A percentile compares a stretch with the other conserved stretches of the same genome.
These are phyloP conservation scores for Corella eumyota DNA, from an alignment of 23 tunicate genomes.

Conservation along the genomic window DNA sequence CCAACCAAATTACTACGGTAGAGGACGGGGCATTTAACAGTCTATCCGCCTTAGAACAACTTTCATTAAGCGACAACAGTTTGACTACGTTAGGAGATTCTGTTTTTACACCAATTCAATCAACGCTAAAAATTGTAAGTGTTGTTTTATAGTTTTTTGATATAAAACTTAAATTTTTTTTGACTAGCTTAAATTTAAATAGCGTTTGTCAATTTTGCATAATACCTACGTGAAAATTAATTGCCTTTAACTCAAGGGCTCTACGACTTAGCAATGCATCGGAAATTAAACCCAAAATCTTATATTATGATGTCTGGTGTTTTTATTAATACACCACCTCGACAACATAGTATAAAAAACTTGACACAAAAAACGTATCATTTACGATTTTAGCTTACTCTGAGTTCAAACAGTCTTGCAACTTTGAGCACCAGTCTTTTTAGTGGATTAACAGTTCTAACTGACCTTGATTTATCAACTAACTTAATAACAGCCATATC, in stretches of 20 bases:
- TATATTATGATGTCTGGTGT: too few relatives aligned
- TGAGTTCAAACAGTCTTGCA: too few relatives aligned
- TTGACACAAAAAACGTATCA: too few relatives aligned
- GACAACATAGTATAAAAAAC: too few relatives aligned
- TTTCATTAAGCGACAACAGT: constrained; percentile 25
- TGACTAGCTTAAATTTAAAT: too few relatives aligned
- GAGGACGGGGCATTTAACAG: constrained; percentile 76
- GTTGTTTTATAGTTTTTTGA: background rate
- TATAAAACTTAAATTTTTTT: too few relatives aligned
- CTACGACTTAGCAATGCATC: too few relatives aligned
- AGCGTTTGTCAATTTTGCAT: too few relatives aligned
- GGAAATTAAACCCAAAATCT: too few relatives aligned
- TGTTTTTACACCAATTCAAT: constrained; percentile 32
- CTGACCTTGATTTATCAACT: constrained; percentile 38
- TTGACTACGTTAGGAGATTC: constrained; percentile 30
- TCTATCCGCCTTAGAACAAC: constrained; percentile 29
- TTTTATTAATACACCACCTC: too few relatives aligned
- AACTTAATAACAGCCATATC: constrained; percentile 27
- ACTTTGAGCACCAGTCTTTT: constrained; percentile 25
- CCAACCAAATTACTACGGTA: background rate
- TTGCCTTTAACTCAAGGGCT: too few relatives aligned
- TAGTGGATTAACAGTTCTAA: constrained; percentile 28
- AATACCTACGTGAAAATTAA: too few relatives aligned
- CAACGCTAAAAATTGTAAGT: constrained; percentile 9
- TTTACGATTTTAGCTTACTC: constrained; percentile 44